These are phyloP conservation scores for Rhynchomys soricoides DNA, from an alignment of 2,113 vertebrate species.

Conservation along the genomic window DNA sequence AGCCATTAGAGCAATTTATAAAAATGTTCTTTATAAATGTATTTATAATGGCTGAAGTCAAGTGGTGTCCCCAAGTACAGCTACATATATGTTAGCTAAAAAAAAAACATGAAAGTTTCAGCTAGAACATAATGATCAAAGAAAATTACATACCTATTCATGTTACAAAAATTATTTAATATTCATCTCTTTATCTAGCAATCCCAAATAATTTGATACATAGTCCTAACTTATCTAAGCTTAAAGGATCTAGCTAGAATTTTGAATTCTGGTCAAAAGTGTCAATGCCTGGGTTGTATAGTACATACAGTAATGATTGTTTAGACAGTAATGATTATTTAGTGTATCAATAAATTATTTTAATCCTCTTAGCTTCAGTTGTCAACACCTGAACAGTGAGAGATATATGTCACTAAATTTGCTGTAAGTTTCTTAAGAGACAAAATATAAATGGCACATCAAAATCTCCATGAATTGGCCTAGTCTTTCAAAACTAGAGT, in stretches of 20 bases:
- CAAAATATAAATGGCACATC: background rate
- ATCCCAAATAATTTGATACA: background rate
- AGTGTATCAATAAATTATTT: background rate
- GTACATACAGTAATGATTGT: background rate
- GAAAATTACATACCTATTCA: background rate
- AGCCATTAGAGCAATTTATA: background rate
- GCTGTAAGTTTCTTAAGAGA: background rate
- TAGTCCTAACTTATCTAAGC: background rate
- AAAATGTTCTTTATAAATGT: constrained; percentile 5
- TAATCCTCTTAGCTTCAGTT: background rate
- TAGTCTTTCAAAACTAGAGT: background rate
- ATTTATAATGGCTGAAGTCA: constrained; percentile 10
- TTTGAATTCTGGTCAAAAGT: background rate
- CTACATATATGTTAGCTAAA: background rate
- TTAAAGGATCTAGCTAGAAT: background rate
- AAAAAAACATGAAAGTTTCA: background rate
- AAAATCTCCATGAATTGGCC: background rate
- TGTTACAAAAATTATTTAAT: background rate
- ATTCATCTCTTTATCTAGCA: background rate
- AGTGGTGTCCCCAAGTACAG: background rate
- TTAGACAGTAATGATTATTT: background rate
- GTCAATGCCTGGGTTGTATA: background rate
- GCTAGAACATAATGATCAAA: background rate
- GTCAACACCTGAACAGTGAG: background rate
- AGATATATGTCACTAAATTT: background rate